A percentile compares a stretch with the other conserved stretches of the same genome.
Conservation (phyloP, 2,113 vertebrate genomes). For the Rhineura floridana region DNA sequence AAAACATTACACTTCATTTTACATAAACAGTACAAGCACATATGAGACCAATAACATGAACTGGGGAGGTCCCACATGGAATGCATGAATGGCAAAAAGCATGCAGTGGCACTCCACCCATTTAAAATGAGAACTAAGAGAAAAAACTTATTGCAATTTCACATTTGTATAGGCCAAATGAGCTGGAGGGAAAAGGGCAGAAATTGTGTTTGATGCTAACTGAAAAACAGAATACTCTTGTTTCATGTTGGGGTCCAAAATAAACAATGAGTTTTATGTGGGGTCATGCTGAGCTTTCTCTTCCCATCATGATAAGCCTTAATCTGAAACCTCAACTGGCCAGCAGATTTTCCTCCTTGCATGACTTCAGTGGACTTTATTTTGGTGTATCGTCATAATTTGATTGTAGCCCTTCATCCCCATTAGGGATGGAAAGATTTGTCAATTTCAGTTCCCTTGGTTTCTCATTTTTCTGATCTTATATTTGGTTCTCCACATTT, state of each 20-base stretch:
- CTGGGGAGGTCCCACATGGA: slow-evolving; percentile 67
- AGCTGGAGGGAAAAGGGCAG: slow-evolving; percentile 27
- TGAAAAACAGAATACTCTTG: slow-evolving; percentile 32
- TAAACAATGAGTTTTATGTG: slow-evolving; percentile 42
- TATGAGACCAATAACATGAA: slow-evolving; percentile 69
- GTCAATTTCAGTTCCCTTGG: no score
- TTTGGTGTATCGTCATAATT: slow-evolving; percentile 16
- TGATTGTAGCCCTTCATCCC: background rate
- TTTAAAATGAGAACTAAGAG: slow-evolving; percentile 63
- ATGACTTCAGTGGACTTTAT: slow-evolving; percentile 22
- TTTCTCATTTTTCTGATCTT: no score
- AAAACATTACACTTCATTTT: slow-evolving; percentile 21
- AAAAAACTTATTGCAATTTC: slow-evolving; percentile 43
- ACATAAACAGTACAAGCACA: slow-evolving; percentile 55
- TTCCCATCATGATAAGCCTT: slow-evolving; percentile 31
- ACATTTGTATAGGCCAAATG: slow-evolving; percentile 55
- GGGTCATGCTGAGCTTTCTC: slow-evolving; percentile 35
- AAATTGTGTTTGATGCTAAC: slow-evolving; percentile 43
- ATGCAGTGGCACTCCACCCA: slow-evolving; percentile 52
- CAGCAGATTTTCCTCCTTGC: slow-evolving; percentile 12
- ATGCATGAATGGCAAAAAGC: slow-evolving; percentile 70
- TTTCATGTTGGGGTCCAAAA: slow-evolving; percentile 37
- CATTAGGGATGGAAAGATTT: no score
- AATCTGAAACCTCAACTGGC: slow-evolving; percentile 53
- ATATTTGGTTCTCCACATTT: no score